Evolutionary conservation across 1,140 invertebrate genomes (phyloP), one percentile per base, ranked within the genome.

Genomic region (Drosophila ogumai): DNA sequence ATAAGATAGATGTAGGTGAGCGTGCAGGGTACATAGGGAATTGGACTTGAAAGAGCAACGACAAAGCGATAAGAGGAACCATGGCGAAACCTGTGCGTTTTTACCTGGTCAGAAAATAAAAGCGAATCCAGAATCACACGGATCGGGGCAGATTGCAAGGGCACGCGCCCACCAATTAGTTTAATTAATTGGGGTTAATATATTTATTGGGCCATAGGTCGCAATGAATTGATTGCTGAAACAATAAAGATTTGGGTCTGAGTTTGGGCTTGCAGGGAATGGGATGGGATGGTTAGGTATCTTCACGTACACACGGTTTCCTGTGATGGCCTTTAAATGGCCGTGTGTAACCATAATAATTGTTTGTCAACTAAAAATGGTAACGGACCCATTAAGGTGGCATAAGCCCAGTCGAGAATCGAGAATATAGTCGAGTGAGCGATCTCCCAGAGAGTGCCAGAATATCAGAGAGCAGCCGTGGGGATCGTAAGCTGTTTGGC

Each of bases 141-240:
- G 36, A 32, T 44, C 17, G 22, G n/a, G 32, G 17, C 22, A 52
- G 74, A 61, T 58, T 68, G 56, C 52, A 63, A 46, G 46, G 67
- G 67, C 79, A 88, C 68, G 61, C 67, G 60, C 78, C 50, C 60
- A 28, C 58, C 84, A 88, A 90, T 88, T 90, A 88, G 84, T 57
- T 68, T 52, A 78, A 88, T 88, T 88, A 90, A 88, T 80, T 84
- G 85, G 71, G 84, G 77, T 81, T 79, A 79, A 79, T 79, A 43
- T 52, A 32, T 87, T 79, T 79, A 82, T 87, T 63, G 66, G 47
- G 61, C 40, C 71, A 79, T 75, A 79, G 82, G 56, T 82, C 71
- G 76, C 28, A 73, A 25, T 64, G 75, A 84, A 88, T 88, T 90
- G 80, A 87, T 88, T 84, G 73, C 72, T 56, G 52, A 68, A 65